These are phyloP conservation scores for Ginglymostoma cirratum DNA, from an alignment of 2,113 vertebrate genomes.

Conservation along the genomic window DNA sequence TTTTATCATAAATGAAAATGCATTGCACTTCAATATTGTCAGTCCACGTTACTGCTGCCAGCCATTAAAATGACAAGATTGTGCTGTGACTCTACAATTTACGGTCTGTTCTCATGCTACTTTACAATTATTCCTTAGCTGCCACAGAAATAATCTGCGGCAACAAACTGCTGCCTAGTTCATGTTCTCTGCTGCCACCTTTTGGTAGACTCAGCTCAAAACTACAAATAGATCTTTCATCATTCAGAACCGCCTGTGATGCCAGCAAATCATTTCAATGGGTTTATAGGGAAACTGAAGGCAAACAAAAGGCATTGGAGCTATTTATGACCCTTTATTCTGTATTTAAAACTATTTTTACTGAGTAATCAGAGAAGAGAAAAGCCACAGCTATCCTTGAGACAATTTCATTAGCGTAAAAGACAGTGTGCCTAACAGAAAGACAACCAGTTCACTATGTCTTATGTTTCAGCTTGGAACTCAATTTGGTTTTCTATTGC, in stretches of 20 bases:
- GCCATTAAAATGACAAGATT: conserved; percentile 8
- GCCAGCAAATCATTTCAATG: background rate
- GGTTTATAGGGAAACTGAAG: background rate
- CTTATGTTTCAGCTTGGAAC: background rate
- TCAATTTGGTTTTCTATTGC: background rate
- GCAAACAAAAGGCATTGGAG: background rate
- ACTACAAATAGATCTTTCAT: background rate
- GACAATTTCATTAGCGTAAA: background rate
- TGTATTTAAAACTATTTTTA: background rate
- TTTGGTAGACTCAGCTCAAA: background rate
- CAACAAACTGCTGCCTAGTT: background rate
- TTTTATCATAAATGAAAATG: background rate
- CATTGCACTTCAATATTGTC: background rate
- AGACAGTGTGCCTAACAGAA: background rate
- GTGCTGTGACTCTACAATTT: background rate
- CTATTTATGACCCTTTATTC: background rate
- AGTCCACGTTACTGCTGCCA: background rate
- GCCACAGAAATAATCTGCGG: background rate
- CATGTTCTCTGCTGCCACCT: background rate
- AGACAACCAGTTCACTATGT: background rate
- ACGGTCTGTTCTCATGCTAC: background rate
- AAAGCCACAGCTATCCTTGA: background rate
- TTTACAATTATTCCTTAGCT: background rate
- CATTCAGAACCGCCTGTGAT: background rate
- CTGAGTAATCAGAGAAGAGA: background rate